Conservation (phyloP, 2,888 invertebrate species). For the Zaprionus bogoriensis region DNA sequence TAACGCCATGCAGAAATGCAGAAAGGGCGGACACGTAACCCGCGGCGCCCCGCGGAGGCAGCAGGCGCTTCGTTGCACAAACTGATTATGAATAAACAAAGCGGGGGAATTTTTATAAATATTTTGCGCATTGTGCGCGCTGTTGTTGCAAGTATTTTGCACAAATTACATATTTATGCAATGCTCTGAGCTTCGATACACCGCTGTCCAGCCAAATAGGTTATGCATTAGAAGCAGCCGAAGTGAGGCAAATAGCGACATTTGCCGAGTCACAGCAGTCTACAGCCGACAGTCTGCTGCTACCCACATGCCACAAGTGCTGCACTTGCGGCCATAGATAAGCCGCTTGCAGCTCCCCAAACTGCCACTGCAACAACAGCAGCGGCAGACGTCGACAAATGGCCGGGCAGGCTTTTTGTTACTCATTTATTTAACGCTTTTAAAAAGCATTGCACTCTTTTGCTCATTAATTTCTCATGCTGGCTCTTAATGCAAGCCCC, state of each 20-base stretch:
- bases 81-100: conserved; percentile 80
- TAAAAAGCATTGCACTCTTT: conserved; percentile 74
- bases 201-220: conserved; percentile 29
- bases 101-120: conserved; percentile 65
- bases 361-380: neutral
- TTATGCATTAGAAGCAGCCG: conserved; percentile 18
- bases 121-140: conserved; percentile 45
- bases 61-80: conserved; percentile 63
- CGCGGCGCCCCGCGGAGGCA: conserved; percentile 13
- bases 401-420: conserved; percentile 51
- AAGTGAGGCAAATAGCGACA: neutral
- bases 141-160: conserved; percentile 29
- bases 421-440: conserved; percentile 78
- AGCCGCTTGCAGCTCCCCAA: conserved; percentile 50
- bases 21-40: conserved; percentile 28
- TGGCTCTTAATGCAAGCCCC: conserved; percentile 63
- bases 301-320: conserved; percentile 20
- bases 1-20: conserved; percentile 50
- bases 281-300: neutral
- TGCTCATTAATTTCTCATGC: conserved; percentile 76
- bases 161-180: conserved; percentile 64
- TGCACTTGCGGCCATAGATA: conserved; percentile 54
- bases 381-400: conserved; percentile 34
- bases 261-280: neutral
- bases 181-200: conserved; percentile 56